Conservation (phyloP, 1,140 invertebrate genomes). For the Augochlora pura region DNA sequence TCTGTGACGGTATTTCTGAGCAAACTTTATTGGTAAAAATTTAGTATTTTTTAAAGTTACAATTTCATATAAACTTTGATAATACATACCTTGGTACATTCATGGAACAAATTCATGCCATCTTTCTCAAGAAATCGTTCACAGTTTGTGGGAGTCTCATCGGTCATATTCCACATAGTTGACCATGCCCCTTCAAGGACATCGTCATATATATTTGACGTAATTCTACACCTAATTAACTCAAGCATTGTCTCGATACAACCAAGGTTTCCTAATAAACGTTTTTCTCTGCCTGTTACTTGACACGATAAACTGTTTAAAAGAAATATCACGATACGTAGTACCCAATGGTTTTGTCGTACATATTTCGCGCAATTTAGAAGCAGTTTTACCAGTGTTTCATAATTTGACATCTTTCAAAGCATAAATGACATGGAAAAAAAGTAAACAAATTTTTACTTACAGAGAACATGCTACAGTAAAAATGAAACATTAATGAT, state of each 20-base stretch:
- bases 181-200: conserved; percentile 99
- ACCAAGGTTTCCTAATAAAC: conserved; percentile 92
- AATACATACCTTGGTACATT: conserved; percentile 87
- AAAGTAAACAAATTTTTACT: conserved; percentile 4
- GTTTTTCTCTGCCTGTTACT: conserved; percentile 95
- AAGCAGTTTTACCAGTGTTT: conserved; percentile 91
- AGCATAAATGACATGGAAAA: conserved; percentile 19
- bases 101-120: conserved; percentile 93
- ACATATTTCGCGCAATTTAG: conserved; percentile 90
- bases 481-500: neutral
- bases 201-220: conserved; percentile 91
- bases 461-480: neutral
- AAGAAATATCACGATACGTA: conserved; percentile 96
- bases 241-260: conserved; percentile 93
- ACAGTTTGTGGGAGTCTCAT: conserved; percentile 97
- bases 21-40: conserved; percentile 36
- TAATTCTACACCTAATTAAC: conserved; percentile 89
- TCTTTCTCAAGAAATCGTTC: conserved; percentile 90
- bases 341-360: conserved; percentile 94
- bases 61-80: conserved; percentile 1
- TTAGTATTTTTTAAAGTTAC: neutral
- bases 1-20: conserved; percentile 91
- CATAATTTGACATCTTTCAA: conserved; percentile 88
- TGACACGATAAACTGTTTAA: conserved; percentile 97
- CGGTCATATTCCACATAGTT: conserved; percentile 98